Conservation (phyloP, 2,888 invertebrate genomes). For the Agriopis marginaria region DNA sequence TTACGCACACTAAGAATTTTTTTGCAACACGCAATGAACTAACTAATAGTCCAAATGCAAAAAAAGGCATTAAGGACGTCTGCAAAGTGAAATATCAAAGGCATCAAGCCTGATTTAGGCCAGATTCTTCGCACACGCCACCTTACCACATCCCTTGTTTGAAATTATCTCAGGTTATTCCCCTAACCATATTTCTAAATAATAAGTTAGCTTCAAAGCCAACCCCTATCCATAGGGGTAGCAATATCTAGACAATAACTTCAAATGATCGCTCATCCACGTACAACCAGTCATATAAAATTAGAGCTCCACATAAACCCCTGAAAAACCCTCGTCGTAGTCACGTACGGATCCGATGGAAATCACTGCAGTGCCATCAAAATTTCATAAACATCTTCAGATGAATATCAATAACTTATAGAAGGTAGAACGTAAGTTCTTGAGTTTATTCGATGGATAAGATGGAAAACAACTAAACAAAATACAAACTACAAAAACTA, state of each 20-base stretch:
- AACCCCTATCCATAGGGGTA: background rate
- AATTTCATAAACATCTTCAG: constrained; percentile 60
- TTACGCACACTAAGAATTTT: no score
- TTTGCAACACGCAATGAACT: no score
- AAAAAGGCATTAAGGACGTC: no score
- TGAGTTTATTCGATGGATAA: background rate
- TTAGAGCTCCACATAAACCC: constrained; percentile 62
- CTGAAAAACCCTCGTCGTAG: constrained; percentile 53
- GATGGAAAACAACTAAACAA: background rate
- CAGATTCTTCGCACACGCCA: no score
- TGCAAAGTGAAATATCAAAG: no score
- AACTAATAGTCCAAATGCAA: no score
- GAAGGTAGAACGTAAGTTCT: background rate
- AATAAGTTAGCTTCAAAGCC: constrained; percentile 1
- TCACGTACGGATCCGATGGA: constrained; percentile 68
- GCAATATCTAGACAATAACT: constrained; percentile 23
- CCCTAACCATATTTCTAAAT: background rate
- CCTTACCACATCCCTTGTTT: no score
- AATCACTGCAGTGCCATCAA: constrained; percentile 73
- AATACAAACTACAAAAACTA: no score
- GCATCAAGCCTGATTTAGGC: no score
- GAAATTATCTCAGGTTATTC: background rate
- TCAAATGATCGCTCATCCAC: constrained; percentile 31
- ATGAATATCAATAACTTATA: constrained; percentile 56
- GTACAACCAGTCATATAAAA: constrained; percentile 57